Evolutionary conservation across 2,113 vertebrate species (phyloP), one percentile per base, ranked within the genome.

Genomic region (Eidolon helvum): DNA sequence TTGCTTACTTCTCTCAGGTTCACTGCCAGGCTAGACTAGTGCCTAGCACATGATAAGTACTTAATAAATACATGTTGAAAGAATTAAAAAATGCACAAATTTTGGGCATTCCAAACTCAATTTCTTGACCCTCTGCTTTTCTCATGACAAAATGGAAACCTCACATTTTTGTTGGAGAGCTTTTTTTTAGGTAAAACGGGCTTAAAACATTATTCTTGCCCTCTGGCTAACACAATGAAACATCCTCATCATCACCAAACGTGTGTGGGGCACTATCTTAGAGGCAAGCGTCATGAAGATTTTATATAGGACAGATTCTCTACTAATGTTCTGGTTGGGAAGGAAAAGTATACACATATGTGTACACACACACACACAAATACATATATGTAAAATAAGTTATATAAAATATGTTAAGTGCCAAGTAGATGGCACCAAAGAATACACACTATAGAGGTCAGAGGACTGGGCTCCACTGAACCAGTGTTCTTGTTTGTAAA

Each of bases 351-450:
- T 40, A 57, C 26, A 78, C 9, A 71, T 1, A 78, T 4, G 65
- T 2, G 65, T 2, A 43, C 40, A 7, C 6, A 83, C 3, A 63
- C 2, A 77, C 2, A 12, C 19, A 87, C 15, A 77, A 40, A 83
- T 38, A 61, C 4, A 19, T 8, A 65, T 16, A 77, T 10, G 48
- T 79, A 53, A 80, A 94, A 91, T 91, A 91, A 69, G 66, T 65
- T 89, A 78, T 55, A 59, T 82, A 92, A 92, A 96, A 53, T 61
- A 77, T 26, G 1, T 94, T 85, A 95, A 82, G 18, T 63, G 33
- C 16, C 55, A 85, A 75, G 86, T 18, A 48, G 10, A 86, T 72
- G n/a, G 80, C 38, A 68, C 2, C 48, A n/a, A 88, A 43, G 26
- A 90, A 82, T 85, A 68, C 15, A 91, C 33, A 72, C 14, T 38